Percentiles rank a stretch among this genome's conserved stretches.
Evolutionary conservation across 2,113 vertebrate species (phyloP).

Genomic region (Mastomys coucha): DNA sequence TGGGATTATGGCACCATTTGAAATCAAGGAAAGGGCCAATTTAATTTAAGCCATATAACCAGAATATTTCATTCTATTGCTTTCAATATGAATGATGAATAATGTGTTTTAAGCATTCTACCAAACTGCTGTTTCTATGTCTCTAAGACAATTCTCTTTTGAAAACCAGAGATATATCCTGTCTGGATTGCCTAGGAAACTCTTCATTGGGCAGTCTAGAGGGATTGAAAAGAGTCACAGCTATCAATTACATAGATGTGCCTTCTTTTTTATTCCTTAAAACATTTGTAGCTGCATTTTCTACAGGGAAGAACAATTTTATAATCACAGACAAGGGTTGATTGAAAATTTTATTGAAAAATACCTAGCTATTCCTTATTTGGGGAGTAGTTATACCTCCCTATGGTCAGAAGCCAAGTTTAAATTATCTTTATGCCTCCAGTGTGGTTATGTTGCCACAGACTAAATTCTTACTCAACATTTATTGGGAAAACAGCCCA

Average conservation of each 20-base stretch:
- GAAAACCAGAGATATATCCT: slow-evolving; percentile 15
- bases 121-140: neutral
- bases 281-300: neutral
- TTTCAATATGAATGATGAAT: neutral
- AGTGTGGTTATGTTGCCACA: neutral
- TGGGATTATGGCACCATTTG: neutral
- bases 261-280: neutral
- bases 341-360: slow-evolving; percentile 41
- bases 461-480: neutral
- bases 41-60: neutral
- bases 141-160: slow-evolving; percentile 23
- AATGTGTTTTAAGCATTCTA: neutral
- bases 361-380: slow-evolving; percentile 52
- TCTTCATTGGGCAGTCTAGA: neutral
- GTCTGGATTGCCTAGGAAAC: neutral
- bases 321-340: neutral
- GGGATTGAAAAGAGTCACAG: neutral
- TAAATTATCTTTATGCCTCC: slow-evolving; percentile 30
- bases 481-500: neutral
- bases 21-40: neutral
- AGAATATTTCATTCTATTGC: neutral
- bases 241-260: neutral
- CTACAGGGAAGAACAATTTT: neutral
- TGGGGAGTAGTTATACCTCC: neutral
- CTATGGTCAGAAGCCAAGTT: neutral